Evolutionary conservation across 2,113 vertebrate species (phyloP).

Genomic region (Pomatorhinus ruficollis): DNA sequence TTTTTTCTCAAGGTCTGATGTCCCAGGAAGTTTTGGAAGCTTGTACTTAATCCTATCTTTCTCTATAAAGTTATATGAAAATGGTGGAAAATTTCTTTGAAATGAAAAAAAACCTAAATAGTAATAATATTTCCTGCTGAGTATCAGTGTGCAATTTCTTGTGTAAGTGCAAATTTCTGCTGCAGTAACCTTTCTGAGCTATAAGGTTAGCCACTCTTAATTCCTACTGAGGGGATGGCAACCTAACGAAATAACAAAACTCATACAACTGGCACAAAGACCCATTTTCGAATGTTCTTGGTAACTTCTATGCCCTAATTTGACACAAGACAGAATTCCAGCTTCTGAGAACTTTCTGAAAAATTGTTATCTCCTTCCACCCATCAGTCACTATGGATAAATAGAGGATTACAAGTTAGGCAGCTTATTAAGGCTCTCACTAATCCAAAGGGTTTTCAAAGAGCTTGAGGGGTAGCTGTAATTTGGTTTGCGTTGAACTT

Average conservation of each 20-base stretch:
- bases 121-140: not conserved
- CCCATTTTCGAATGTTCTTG: not conserved
- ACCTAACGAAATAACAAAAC: not conserved
- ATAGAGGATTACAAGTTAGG: not conserved
- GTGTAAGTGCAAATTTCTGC: not conserved
- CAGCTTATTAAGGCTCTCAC: not conserved
- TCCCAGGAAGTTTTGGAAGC: not conserved
- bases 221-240: not conserved
- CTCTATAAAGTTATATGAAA: not conserved
- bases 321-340: not conserved
- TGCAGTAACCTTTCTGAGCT: not conserved
- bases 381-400: not conserved
- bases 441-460: constrained; percentile 14
- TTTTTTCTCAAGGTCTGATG: not conserved
- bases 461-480: not conserved
- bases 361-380: not conserved
- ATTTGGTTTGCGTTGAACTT: constrained; percentile 24
- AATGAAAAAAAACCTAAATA: not conserved
- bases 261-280: not conserved
- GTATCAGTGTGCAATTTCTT: not conserved
- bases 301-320: not conserved
- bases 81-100: not conserved
- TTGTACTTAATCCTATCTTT: not conserved
- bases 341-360: not conserved
- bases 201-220: not conserved